These are phyloP conservation scores for Metacarcinus magister DNA, from an alignment of 2,888 invertebrate genomes.

Conservation along the genomic window DNA sequence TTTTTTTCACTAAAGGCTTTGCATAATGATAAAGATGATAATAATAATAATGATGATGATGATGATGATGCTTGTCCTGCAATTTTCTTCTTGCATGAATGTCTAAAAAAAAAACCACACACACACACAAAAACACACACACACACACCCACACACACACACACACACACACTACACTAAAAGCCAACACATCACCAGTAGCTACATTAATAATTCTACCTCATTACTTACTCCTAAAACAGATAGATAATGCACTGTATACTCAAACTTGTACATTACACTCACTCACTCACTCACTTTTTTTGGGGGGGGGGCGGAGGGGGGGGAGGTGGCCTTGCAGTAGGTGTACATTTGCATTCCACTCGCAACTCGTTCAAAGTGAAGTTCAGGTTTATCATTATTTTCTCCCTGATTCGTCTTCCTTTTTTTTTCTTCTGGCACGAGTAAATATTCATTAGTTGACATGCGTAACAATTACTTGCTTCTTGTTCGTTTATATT, in stretches of 20 bases:
- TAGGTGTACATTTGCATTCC: not conserved
- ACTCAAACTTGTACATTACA: not conserved
- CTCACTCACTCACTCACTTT: not conserved
- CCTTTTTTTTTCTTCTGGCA: not conserved
- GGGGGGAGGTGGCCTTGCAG: too few relatives aligned
- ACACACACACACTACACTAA: too few relatives aligned
- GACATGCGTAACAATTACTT: not conserved
- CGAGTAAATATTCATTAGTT: not conserved
- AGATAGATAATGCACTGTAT: not conserved
- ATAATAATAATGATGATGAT: too few relatives aligned
- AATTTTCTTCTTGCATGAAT: too few relatives aligned
- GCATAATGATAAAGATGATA: too few relatives aligned
- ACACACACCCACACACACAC: too few relatives aligned
- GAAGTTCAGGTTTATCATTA: not conserved
- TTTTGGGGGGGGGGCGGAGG: too few relatives aligned
- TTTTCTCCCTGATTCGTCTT: not conserved
- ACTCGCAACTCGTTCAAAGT: not conserved
- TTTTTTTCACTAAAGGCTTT: too few relatives aligned
- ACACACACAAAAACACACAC: not conserved
- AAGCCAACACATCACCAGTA: not conserved
- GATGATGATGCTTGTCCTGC: too few relatives aligned
- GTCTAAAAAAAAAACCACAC: not conserved
- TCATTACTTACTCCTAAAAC: conserved; percentile 12
- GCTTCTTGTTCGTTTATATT: not conserved
- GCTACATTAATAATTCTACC: not conserved